A percentile compares a stretch with the other conserved stretches of the same genome.
phyloP scores from a whole-genome alignment of 2,888 invertebrate genomes.

The Polyommatus icarus region DNA sequence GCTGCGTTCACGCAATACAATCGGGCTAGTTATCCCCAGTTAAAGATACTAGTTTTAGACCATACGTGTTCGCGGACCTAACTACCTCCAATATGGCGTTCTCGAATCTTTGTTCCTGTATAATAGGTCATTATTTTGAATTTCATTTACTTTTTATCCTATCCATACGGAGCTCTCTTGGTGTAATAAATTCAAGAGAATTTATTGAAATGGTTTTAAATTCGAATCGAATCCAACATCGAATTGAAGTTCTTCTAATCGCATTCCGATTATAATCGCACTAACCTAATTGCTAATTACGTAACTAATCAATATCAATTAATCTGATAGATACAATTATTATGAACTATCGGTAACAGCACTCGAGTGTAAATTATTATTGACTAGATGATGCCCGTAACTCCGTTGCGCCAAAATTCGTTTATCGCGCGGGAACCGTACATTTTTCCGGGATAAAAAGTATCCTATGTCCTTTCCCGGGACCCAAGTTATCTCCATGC shows the following conservation, averaged over 20 bases:
- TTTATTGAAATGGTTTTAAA: not conserved
- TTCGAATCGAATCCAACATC: not conserved
- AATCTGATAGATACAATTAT: constrained; percentile 2
- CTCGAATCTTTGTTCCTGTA: constrained; percentile 34
- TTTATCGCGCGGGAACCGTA: no score
- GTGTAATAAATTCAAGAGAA: not conserved
- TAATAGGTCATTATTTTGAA: constrained; percentile 29
- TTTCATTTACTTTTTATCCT: constrained; percentile 17
- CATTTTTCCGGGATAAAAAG: no score
- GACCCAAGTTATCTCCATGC: no score
- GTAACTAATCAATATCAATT: constrained; percentile 6
- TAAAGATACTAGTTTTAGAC: constrained; percentile 36
- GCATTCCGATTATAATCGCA: not conserved
- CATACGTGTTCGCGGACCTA: constrained; percentile 41
- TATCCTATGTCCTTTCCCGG: no score
- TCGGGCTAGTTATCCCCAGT: constrained; percentile 44
- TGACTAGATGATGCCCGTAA: no score
- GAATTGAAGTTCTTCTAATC: not conserved
- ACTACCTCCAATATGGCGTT: constrained; percentile 41
- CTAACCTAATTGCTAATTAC: constrained; percentile 1
- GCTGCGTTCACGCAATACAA: constrained; percentile 60
- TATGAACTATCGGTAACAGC: constrained; percentile 7
- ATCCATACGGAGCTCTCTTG: not conserved
- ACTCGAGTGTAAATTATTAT: not conserved
- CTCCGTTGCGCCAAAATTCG: no score